Percentiles rank a stretch among this genome's conserved stretches.
Conservation (phyloP, 2,888 invertebrate species). For the Ichneumoninae sp. region DNA sequence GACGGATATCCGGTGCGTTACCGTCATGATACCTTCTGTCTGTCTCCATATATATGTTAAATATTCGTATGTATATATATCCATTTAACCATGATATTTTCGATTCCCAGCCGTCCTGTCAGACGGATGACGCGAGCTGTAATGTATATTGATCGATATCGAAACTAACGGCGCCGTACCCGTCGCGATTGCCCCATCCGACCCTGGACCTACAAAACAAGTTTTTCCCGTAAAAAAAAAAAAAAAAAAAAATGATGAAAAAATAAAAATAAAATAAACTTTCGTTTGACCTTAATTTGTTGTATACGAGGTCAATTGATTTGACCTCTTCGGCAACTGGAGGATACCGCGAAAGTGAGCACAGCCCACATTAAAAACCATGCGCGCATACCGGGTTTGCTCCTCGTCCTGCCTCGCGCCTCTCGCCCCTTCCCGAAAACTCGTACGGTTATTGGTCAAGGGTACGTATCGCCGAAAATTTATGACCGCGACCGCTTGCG, state of each 20-base stretch:
- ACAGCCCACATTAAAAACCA: neutral
- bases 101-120: too few relatives aligned
- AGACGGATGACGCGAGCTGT: neutral
- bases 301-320: neutral
- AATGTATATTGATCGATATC: conserved; percentile 9
- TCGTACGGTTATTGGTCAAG: conserved; percentile 65
- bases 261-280: neutral
- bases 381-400: neutral
- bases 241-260: neutral
- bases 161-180: neutral
- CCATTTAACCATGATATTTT: too few relatives aligned
- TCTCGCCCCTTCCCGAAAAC: neutral
- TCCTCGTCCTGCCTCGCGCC: neutral
- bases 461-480: conserved; percentile 65
- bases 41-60: neutral
- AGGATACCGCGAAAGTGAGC: neutral
- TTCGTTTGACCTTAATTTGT: conserved; percentile 1
- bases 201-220: neutral
- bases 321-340: conserved; percentile 3
- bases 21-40: conserved; percentile 34
- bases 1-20: conserved; percentile 71
- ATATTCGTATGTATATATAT: neutral
- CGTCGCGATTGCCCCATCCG: too few relatives aligned
- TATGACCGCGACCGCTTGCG: conserved; percentile 57
- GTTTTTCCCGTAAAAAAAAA: neutral